Conservation (phyloP, 2,888 invertebrate species). For the Tiphia femorata region DNA sequence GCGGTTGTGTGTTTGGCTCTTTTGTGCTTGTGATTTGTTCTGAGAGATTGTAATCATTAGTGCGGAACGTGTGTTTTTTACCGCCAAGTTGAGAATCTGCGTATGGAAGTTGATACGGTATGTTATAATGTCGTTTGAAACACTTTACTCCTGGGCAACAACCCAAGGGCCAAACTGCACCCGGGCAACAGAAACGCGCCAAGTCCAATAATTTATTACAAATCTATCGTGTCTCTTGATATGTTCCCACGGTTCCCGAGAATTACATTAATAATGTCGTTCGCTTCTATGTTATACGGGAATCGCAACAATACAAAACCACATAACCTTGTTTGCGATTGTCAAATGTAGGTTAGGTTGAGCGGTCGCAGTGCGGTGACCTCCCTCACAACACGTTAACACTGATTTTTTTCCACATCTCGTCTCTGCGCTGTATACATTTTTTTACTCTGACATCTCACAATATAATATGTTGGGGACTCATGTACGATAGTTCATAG, state of each 20-base stretch:
- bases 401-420: constrained; percentile 20
- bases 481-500: too few relatives aligned
- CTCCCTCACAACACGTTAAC: constrained; percentile 48
- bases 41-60: constrained; percentile 46
- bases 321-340: constrained; percentile 50
- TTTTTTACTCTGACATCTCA: too few relatives aligned
- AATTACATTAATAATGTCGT: not conserved
- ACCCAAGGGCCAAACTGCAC: constrained; percentile 50
- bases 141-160: constrained; percentile 42
- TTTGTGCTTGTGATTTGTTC: constrained; percentile 55
- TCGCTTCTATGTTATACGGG: not conserved
- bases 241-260: not conserved
- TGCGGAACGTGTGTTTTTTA: constrained; percentile 57
- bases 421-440: constrained; percentile 19
- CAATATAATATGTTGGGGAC: too few relatives aligned
- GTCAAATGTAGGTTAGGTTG: constrained; percentile 66
- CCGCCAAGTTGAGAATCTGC: constrained; percentile 47
- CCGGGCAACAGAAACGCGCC: constrained; percentile 38
- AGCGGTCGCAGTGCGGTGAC: constrained; percentile 57
- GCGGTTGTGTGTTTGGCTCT: constrained; percentile 61
- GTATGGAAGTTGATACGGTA: constrained; percentile 53
- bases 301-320: constrained; percentile 25
- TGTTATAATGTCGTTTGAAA: constrained; percentile 39
- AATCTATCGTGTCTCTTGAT: constrained; percentile 14
- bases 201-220: constrained; percentile 16